phyloP scores from a whole-genome alignment of 1,140 invertebrate genomes.

The Nephotettix cincticeps region DNA sequence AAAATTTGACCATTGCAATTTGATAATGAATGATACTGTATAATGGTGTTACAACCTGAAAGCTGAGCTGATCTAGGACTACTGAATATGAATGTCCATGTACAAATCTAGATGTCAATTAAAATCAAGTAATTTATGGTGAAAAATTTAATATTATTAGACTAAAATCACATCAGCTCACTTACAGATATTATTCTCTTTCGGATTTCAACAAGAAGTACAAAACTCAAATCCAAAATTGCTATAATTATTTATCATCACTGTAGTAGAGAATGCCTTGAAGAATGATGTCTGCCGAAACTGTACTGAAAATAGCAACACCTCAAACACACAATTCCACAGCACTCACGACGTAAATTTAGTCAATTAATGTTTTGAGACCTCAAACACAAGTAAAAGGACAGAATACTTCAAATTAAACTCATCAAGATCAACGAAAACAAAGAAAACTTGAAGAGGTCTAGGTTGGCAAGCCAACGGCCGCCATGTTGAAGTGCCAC shows the following conservation, averaged over 20 bases:
- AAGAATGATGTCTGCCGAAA: slow-evolving; percentile 19
- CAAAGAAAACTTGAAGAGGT: slow-evolving; percentile 56
- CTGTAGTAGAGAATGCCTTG: neutral
- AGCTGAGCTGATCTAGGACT: no score
- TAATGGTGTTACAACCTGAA: no score
- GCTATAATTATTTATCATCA: neutral
- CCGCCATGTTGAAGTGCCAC: slow-evolving; percentile 63
- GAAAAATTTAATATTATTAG: no score
- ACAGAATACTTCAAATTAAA: slow-evolving; percentile 49
- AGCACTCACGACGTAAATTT: slow-evolving; percentile 11
- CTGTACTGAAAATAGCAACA: slow-evolving; percentile 28
- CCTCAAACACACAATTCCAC: slow-evolving; percentile 45
- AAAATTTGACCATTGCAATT: no score
- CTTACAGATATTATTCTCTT: no score
- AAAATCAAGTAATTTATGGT: no score
- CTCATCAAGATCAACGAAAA: slow-evolving; percentile 46
- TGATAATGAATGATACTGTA: no score
- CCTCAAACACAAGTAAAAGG: slow-evolving; percentile 45
- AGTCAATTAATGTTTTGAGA: neutral
- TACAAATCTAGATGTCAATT: no score
- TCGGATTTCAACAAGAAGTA: no score
- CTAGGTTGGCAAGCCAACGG: slow-evolving; percentile 58
- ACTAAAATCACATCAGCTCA: no score
- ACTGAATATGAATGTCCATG: no score
- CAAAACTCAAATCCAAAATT: slow-evolving; percentile 40